Evolutionary conservation across 2,113 vertebrate genomes (phyloP).

Genomic region (Malurus alboscapulatus): DNA sequence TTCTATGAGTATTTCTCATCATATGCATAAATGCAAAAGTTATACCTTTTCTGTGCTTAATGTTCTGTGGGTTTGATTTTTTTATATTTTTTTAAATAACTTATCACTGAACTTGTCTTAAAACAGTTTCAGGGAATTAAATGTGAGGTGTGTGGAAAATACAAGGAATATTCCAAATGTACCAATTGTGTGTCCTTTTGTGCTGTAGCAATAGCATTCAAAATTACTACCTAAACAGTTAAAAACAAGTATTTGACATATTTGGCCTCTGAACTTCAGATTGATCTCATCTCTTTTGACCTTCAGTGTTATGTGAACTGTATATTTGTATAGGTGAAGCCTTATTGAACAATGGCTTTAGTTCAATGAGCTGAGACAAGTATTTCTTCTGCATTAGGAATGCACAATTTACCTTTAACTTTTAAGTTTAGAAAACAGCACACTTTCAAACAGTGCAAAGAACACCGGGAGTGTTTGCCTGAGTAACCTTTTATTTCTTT

Average conservation of each 20-base stretch:
- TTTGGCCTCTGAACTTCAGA: neutral
- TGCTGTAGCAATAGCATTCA: neutral
- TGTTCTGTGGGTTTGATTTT: neutral
- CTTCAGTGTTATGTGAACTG: neutral
- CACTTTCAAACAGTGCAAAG: neutral
- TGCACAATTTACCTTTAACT: neutral
- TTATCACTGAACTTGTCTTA: neutral
- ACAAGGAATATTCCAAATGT: neutral
- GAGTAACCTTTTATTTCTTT: neutral
- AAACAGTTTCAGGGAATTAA: neutral
- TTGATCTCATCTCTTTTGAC: neutral
- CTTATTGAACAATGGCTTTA: neutral
- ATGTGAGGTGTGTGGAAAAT: neutral
- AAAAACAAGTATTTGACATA: neutral
- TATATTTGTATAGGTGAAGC: neutral
- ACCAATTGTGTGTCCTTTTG: neutral
- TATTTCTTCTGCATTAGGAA: neutral
- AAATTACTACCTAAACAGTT: neutral
- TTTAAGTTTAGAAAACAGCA: neutral
- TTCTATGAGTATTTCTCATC: neutral
- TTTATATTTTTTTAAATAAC: neutral
- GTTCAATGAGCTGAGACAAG: neutral
- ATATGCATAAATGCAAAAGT: neutral
- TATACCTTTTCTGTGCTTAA: neutral
- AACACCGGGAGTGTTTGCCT: neutral